Base-by-base conservation (phyloP, 1,140 invertebrate species). In the Lepidostoma basale region DNA sequence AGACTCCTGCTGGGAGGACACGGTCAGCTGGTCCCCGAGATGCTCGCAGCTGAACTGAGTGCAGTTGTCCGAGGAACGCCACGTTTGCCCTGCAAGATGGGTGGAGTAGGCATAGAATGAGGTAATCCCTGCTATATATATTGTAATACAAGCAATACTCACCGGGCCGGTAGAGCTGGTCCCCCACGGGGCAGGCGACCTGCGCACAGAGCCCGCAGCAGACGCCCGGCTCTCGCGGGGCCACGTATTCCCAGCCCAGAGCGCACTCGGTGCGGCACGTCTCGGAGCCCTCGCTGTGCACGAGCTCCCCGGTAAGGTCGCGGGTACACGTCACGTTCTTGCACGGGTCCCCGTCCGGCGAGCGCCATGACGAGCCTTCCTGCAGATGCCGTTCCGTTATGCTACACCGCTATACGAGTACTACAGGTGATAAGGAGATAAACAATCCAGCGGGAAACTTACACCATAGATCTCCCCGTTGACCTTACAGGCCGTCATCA, bases 121-220 rank as follows among this genome's bases (percentile, higher is more conserved):
- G n/a, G n/a, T n/a, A n/a, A n/a, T n/a, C n/a, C n/a, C 5, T 33
- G 12, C 16, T 45, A 3, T 14, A 2, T 3, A n/a, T 45, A 4
- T 45, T 45, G 10, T 45, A 8, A 45, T 3, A 16, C 3, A n/a
- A 3, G 9, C 16, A 18, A 1, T 1, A 44, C 14, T 75, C 22
- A 74, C 78, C 82, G 12, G 85, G 76, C 28, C 84, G 75, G 39
- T 88, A 84, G 0, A 87, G 66, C 6, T 79, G 78, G 2, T 85
- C 85, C 0, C 85, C 85, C 12, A 88, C 77, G 0, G 92, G 75
- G 71, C 92, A 94, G 23, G 81, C 81, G 0, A 82, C 79, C 78
- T 88, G 88, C 20, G 85, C 76, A 67, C 92, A 94, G 63, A 85
- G 79, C 3, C 92, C 92, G 73, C 92, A 94, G 77, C 92, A 93